Evolutionary conservation across 2,888 invertebrate species (phyloP).

Genomic region (Podotricha telesiphe): DNA sequence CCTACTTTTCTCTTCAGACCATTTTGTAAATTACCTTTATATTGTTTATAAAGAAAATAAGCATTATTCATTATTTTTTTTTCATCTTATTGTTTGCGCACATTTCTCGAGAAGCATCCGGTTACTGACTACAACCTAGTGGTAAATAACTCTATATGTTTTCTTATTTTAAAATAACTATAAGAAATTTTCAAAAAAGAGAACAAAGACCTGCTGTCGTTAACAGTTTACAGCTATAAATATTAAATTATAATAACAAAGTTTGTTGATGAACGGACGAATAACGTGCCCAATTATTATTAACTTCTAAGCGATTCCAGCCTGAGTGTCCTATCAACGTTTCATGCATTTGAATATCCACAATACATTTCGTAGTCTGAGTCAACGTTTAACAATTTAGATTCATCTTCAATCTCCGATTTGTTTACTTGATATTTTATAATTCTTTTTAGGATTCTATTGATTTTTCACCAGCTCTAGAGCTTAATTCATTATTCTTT

Average conservation of each 20-base stretch:
- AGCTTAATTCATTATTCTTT: no score
- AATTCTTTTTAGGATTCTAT: conserved; percentile 21
- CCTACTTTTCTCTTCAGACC: conserved; percentile 21
- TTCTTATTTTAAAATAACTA: not conserved
- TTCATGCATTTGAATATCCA: conserved; percentile 24
- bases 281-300: conserved; percentile 1
- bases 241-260: not conserved
- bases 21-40: conserved; percentile 22
- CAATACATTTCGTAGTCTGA: conserved; percentile 18
- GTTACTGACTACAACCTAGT: not conserved
- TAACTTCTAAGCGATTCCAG: conserved; percentile 15
- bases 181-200: no score
- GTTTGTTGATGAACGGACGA: not conserved
- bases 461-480: conserved; percentile 11
- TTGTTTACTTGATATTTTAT: conserved; percentile 23
- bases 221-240: not conserved
- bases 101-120: not conserved
- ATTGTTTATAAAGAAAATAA: conserved; percentile 22
- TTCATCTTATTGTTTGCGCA: not conserved
- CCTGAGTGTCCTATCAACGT: not conserved
- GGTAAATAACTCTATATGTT: not conserved
- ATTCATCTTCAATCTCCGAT: conserved; percentile 15
- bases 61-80: conserved; percentile 8
- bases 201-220: not conserved
- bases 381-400: conserved; percentile 27